Percentiles rank a stretch among this genome's conserved stretches.
Conservation (phyloP, 30 jellyfish, hydroid and myxozoan genomes). For the Chironex yamaguchii region DNA sequence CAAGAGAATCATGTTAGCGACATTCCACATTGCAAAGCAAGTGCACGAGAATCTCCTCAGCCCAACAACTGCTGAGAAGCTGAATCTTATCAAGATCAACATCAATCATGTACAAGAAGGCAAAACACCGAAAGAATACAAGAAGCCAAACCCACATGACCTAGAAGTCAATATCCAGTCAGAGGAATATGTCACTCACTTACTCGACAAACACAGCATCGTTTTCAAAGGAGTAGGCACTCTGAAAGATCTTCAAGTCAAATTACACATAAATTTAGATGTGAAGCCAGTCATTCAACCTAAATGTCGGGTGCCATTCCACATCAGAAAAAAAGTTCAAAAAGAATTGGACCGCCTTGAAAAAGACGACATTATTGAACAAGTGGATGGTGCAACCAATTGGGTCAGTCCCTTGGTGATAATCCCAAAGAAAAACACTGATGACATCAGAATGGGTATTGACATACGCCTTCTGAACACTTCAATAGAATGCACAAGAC, state of each 20-base stretch:
- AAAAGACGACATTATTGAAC: constrained; percentile 58
- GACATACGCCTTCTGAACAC: constrained; percentile 66
- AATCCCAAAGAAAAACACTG: constrained; percentile 61
- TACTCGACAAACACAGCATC: constrained; percentile 5
- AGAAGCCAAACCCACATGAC: too few species aligned
- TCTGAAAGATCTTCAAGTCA: constrained; percentile 64
- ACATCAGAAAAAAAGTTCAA: constrained; percentile 53
- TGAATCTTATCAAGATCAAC: not conserved
- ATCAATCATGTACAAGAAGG: not conserved
- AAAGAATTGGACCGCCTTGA: constrained; percentile 60
- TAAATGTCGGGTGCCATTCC: constrained; percentile 52
- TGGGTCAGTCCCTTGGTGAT: constrained; percentile 83
- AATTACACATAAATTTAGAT: constrained; percentile 44
- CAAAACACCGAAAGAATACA: not conserved
- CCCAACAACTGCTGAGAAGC: not conserved
- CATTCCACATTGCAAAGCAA: not conserved
- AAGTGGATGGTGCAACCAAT: constrained; percentile 74
- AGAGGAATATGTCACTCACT: constrained; percentile 19
- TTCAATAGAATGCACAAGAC: constrained; percentile 49
- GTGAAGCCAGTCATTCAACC: constrained; percentile 63
- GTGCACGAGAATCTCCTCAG: not conserved
- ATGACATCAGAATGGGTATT: constrained; percentile 51
- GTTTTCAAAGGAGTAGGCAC: constrained; percentile 70
- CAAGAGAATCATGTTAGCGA: not conserved
- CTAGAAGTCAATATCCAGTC: too few species aligned